phyloP scores from a whole-genome alignment of 2,888 invertebrate species.

The Plutella xylostella region DNA sequence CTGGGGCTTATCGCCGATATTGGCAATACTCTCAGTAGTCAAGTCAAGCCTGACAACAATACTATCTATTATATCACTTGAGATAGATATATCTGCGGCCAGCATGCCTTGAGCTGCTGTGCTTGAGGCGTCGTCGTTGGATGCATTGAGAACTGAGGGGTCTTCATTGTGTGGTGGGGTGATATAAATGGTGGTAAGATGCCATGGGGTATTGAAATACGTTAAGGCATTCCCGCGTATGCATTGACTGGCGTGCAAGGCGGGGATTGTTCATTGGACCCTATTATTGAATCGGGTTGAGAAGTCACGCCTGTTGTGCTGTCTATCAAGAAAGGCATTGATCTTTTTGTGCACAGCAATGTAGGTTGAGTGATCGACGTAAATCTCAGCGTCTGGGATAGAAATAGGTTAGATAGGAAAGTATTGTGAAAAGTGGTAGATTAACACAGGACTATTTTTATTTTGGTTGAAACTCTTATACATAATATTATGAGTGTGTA shows the following conservation, averaged over 20 bases:
- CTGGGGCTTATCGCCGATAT: conserved; percentile 31
- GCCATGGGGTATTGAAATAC: conserved; percentile 36
- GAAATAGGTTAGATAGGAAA: no score
- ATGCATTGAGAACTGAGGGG: conserved; percentile 13
- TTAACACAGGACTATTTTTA: no score
- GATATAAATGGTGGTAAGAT: conserved; percentile 31
- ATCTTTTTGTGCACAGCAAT: no score
- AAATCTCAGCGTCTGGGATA: no score
- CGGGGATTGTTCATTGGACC: conserved; percentile 6
- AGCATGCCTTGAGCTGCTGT: conserved; percentile 20
- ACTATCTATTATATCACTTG: conserved; percentile 22
- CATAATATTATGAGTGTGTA: no score
- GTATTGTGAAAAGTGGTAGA: no score
- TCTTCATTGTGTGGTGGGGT: conserved; percentile 20
- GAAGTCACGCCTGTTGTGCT: conserved; percentile 20
- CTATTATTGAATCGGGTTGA: conserved; percentile 8
- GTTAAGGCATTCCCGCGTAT: conserved; percentile 26
- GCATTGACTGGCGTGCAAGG: conserved; percentile 24
- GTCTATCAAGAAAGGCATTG: no score
- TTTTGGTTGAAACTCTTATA: no score
- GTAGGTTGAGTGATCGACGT: no score
- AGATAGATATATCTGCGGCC: conserved; percentile 10
- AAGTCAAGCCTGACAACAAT: conserved; percentile 30
- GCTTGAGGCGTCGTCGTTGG: conserved; percentile 12
- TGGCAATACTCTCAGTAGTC: conserved; percentile 29